phyloP scores from a whole-genome alignment of 2,797 vertebrate species.

The Dicrostonyx torquatus region DNA sequence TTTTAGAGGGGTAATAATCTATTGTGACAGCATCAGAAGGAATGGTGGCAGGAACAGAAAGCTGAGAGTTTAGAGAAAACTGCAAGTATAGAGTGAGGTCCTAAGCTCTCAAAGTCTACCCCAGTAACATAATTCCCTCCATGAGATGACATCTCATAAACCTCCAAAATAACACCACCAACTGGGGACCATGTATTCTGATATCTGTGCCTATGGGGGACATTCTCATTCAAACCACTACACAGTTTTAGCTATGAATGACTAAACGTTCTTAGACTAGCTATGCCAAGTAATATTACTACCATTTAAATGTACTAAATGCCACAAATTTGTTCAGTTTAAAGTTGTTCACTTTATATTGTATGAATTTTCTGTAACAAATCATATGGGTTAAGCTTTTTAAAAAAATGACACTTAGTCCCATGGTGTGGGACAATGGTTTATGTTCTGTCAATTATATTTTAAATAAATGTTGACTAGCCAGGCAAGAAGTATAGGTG shows the following conservation, averaged over 20 bases:
- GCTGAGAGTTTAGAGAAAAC: background rate
- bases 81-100: background rate
- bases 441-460: too few relatives aligned
- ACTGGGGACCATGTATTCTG: background rate
- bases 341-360: background rate
- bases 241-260: background rate
- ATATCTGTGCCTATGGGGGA: background rate
- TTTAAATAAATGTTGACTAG: too few relatives aligned
- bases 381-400: background rate
- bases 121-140: background rate
- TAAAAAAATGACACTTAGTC: background rate
- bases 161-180: background rate
- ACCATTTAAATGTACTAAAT: background rate
- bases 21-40: background rate
- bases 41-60: background rate
- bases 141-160: background rate
- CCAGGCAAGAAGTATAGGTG: too few relatives aligned
- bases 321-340: background rate
- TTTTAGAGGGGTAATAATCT: background rate
- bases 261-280: background rate
- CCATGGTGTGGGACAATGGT: background rate
- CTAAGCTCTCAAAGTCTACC: background rate
- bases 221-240: background rate
- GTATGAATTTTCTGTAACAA: background rate
- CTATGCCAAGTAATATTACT: background rate